Conservation (phyloP, 2,888 invertebrate genomes). For the Chrysolina oricalcia region DNA sequence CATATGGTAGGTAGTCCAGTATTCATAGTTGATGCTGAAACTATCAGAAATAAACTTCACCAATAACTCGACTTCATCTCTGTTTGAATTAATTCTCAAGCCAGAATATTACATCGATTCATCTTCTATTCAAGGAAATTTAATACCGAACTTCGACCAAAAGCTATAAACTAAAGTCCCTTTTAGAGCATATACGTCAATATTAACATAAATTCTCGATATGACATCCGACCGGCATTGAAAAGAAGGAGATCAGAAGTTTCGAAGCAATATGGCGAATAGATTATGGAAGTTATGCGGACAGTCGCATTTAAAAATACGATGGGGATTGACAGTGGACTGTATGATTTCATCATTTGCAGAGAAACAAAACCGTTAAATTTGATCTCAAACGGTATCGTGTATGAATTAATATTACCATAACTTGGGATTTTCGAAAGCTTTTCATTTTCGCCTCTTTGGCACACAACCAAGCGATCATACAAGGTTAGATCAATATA, state of each 20-base stretch:
- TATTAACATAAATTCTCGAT: constrained; percentile 68
- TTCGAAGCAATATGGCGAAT: neutral
- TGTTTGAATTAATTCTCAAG: constrained; percentile 17
- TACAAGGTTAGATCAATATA: too few species aligned
- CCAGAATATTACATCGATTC: constrained; percentile 10
- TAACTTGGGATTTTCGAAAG: too few species aligned
- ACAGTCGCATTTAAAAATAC: too few species aligned
- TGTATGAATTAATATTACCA: too few species aligned
- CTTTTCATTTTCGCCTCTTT: too few species aligned
- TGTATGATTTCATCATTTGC: too few species aligned
- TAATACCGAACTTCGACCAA: constrained; percentile 6
- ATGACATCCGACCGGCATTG: constrained; percentile 57
- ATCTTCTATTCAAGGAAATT: constrained; percentile 14
- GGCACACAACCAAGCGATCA: too few species aligned
- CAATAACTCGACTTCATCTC: constrained; percentile 4
- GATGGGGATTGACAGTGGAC: too few species aligned
- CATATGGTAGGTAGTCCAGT: neutral
- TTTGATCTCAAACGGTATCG: too few species aligned
- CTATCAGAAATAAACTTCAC: neutral
- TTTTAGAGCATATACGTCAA: constrained; percentile 65
- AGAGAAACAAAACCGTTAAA: too few species aligned
- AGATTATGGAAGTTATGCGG: too few species aligned
- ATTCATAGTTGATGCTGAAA: neutral
- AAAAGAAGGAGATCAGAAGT: neutral
- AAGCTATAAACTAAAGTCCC: constrained; percentile 9